A percentile compares a stretch with the other conserved stretches of the same genome.
Conservation (phyloP, 2,888 invertebrate genomes). For the Drosophila eohydei region DNA sequence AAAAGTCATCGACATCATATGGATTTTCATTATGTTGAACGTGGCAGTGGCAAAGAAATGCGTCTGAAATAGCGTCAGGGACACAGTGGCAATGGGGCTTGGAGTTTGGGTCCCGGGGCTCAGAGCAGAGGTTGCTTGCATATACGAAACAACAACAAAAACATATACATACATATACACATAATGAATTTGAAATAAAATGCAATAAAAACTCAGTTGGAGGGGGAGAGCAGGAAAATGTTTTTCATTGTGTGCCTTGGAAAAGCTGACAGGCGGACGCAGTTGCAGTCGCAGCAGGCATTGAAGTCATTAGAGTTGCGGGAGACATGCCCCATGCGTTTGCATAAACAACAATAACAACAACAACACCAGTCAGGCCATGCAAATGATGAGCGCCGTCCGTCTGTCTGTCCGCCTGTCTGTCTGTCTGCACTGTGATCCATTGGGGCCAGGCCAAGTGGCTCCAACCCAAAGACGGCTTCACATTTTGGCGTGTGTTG, state of each 20-base stretch:
- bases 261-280: conserved; percentile 55
- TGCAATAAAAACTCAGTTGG: conserved; percentile 29
- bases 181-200: conserved; percentile 5
- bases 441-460: conserved; percentile 25
- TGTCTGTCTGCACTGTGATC: conserved; percentile 15
- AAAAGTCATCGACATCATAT: conserved; percentile 78
- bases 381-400: conserved; percentile 56
- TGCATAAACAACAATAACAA: conserved; percentile 66
- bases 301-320: conserved; percentile 76
- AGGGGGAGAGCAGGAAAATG: conserved; percentile 69
- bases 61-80: conserved; percentile 31
- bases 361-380: conserved; percentile 26
- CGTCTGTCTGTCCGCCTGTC: conserved; percentile 24
- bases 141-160: conserved; percentile 8
- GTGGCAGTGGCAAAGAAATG: conserved; percentile 25
- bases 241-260: conserved; percentile 77
- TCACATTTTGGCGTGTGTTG: conserved; percentile 74
- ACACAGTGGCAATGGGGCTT: conserved; percentile 9
- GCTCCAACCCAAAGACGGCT: conserved; percentile 16
- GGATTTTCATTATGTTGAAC: conserved; percentile 62
- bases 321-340: conserved; percentile 80
- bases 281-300: conserved; percentile 41
- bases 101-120: neutral
- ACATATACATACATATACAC: neutral
- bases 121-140: conserved; percentile 32